Evolutionary conservation across 2,888 invertebrate genomes (phyloP), one percentile per base, ranked within the genome.

Genomic region (Caenorhabditis auriculariae): DNA sequence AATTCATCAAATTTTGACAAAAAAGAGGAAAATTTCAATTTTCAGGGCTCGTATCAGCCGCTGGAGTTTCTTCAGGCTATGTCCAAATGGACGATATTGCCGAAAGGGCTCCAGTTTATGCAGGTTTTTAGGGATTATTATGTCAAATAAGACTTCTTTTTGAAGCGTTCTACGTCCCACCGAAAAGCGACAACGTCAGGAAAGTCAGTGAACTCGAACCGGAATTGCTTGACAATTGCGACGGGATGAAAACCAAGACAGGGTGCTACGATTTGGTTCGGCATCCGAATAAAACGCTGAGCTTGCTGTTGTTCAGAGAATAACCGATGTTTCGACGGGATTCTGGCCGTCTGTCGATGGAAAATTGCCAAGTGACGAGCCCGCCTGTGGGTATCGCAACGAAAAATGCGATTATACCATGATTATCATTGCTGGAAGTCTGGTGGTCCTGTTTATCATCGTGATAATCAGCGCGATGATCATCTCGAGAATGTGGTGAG

Each of bases 51-150:
- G 71, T 75, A 4, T 72, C 69, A 2, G 65, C 72, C 32, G 78
- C 70, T 9, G 76, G 78, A 21, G 63, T 71, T 44, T 60, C 72
- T 29, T 74, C 76, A 7, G 78, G 76, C 23, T 66, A 63, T 9
- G 78, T 78, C 12, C 56, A 71, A 54, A 79, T 79, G 79, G 79
- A 79, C 54, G 79, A 79, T 43, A 58, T 79, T 24, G 78, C 75
- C 3, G 79, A 79, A 45, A 51, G 79, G 42, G 77, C 78, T 0
- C 77, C 77, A 4, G 66, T 75, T 23, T 79, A 80, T 60, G 77
- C 75, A 1, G 71, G 71, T 71, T n/a, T 27, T 29, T 17, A n/a
- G 17, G 2, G 19, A n/a, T 15, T 4, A 7, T 7, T 1, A 5
- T 23, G 9, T 15, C n/a, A 37, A 35, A 4, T 4, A 7, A 47